phyloP scores from a whole-genome alignment of 2,113 vertebrate genomes.

The Oncorhynchus gorbuscha region DNA sequence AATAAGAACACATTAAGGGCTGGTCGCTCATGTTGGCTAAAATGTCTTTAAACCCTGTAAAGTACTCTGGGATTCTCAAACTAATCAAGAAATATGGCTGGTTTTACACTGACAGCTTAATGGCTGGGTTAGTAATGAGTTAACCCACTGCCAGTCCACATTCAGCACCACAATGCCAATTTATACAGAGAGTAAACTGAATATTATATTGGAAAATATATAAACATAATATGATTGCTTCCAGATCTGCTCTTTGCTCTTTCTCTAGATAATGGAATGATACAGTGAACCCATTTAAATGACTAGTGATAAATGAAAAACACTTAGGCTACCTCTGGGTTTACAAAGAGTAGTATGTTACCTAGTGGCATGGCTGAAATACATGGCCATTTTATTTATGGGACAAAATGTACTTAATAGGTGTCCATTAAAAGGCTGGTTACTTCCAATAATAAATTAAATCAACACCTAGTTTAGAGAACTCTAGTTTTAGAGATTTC shows the following conservation, averaged over 20 bases:
- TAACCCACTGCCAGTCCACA: conserved; percentile 62
- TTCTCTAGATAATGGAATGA: conserved; percentile 15
- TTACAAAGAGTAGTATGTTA: not conserved
- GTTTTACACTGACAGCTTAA: conserved; percentile 74
- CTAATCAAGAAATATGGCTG: conserved; percentile 62
- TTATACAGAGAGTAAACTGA: conserved; percentile 31
- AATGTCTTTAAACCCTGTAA: conserved; percentile 67
- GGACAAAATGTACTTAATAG: not conserved
- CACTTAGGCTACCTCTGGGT: not conserved
- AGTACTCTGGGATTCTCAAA: conserved; percentile 54
- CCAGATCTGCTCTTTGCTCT: conserved; percentile 22
- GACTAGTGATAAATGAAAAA: not conserved
- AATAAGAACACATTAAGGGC: conserved; percentile 31
- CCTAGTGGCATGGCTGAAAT: not conserved
- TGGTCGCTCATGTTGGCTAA: conserved; percentile 59
- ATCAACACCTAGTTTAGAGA: too few species aligned
- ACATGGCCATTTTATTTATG: not conserved
- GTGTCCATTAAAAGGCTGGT: not conserved
- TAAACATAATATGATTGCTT: conserved; percentile 47
- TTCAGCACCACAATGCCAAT: conserved; percentile 15
- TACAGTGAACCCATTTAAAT: conserved; percentile 20
- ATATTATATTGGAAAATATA: conserved; percentile 45
- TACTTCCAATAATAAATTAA: not conserved
- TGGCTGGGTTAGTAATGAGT: conserved; percentile 64
- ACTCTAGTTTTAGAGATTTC: too few species aligned